Base-by-base conservation (phyloP, 2,888 invertebrate species). In the Nemapogon koenigi region DNA sequence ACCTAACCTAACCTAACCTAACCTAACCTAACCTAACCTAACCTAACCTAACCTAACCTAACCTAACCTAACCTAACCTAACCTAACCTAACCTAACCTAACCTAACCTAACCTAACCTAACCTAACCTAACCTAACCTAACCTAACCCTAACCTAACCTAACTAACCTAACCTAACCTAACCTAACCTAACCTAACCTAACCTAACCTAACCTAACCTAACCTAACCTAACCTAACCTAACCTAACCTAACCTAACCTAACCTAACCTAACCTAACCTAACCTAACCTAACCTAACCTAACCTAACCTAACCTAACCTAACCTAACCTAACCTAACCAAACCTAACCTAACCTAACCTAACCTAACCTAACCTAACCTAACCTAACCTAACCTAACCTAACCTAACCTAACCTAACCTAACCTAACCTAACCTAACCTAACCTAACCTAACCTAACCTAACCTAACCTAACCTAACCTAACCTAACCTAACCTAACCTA, bases 1-100 rank as follows among this genome's bases (percentile, higher is more conserved):
- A 40, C 40, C 40, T 40, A 40, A 40, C 40, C 40, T 40, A 40
- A 39, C 37, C 40, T 40, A 40, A 40, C 40, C 40, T 36, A 40
- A 36, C 40, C 37, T 40, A 37, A 37, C 38, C 38, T 19, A 40
- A 33, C 33, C 33, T 33, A 33, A 33, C 36, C 40, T 26, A 37
- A 37, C 37, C 32, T 37, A 28, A 28, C 29, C 27, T 14, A 39
- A 27, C 33, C 28, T 22, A 26, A 33, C 32, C 28, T 39, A 16
- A 16, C 28, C 35, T 18, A 22, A 18, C 26, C 39, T 26, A 35
- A 27, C 28, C 26, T 22, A 35, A 22, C 39, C 28, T 27, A 27
- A 18, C 35, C 25, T 22, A 39, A 27, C 35, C 38, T 27, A 38
- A 29, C 38, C 38, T n/a, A 27, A 27, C 28, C 28, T n/a, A 33